Conservation (phyloP, 2,797 vertebrate genomes). For the Pipistrellus pipistrellus region DNA sequence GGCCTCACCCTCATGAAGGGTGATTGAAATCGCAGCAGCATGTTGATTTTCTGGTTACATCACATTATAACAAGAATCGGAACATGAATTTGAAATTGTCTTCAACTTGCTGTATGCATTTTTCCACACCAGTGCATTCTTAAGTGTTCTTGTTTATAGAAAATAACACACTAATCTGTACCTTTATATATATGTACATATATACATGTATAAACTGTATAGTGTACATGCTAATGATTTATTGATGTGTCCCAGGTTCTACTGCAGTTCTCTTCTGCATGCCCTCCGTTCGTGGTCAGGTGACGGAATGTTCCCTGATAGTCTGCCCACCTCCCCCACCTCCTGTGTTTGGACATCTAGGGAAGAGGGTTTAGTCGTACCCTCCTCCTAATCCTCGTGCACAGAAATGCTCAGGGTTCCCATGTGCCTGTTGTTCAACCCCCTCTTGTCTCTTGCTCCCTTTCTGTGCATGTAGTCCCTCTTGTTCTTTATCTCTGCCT, state of each 20-base stretch:
- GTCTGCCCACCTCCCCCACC: slow-evolving; percentile 64
- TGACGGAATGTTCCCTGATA: slow-evolving; percentile 59
- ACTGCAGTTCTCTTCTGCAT: slow-evolving; percentile 57
- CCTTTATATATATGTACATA: slow-evolving; percentile 82
- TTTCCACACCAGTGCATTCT: slow-evolving; percentile 75
- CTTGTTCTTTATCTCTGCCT: neutral
- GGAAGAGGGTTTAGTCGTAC: slow-evolving; percentile 37
- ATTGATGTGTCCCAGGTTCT: slow-evolving; percentile 48
- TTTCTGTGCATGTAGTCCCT: slow-evolving; percentile 79
- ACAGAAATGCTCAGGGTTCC: slow-evolving; percentile 83
- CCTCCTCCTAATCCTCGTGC: slow-evolving; percentile 64
- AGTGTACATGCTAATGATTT: slow-evolving; percentile 81
- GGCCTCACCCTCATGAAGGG: slow-evolving; percentile 21
- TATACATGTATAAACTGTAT: slow-evolving; percentile 81
- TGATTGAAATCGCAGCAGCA: neutral
- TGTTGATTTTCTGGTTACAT: neutral
- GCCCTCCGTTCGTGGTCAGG: slow-evolving; percentile 40
- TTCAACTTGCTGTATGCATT: slow-evolving; percentile 69
- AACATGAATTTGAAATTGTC: slow-evolving; percentile 71
- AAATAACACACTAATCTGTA: slow-evolving; percentile 78
- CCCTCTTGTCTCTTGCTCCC: slow-evolving; percentile 41
- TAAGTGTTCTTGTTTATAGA: slow-evolving; percentile 75
- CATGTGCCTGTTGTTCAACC: slow-evolving; percentile 64
- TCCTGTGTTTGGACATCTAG: slow-evolving; percentile 65
- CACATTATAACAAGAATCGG: slow-evolving; percentile 61